Conservation (phyloP, 2,888 invertebrate genomes). For the Oegoconia quadripuncta region DNA sequence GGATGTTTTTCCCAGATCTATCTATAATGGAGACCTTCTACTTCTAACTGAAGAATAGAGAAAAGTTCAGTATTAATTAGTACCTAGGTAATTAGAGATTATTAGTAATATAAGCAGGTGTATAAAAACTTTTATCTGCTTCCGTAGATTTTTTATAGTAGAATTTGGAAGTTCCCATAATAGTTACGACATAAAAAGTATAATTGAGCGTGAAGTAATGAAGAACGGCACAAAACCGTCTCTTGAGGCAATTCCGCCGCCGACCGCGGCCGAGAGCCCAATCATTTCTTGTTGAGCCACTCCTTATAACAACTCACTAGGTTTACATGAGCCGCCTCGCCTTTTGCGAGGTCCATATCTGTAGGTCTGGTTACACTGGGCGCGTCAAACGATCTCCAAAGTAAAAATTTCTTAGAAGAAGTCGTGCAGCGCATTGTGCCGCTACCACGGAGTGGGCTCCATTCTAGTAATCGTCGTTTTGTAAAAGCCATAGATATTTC, state of each 20-base stretch:
- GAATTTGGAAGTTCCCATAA: too few species aligned
- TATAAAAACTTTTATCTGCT: not conserved
- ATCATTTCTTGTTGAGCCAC: not conserved
- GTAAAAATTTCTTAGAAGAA: conserved; percentile 2
- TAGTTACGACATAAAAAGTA: too few species aligned
- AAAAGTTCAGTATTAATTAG: too few species aligned
- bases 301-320: too few species aligned
- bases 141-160: too few species aligned
- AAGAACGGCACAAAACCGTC: not conserved
- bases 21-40: too few species aligned
- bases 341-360: too few species aligned
- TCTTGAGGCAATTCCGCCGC: not conserved
- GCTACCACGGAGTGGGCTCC: not conserved
- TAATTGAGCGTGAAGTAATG: not conserved
- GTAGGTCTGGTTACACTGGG: not conserved
- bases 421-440: conserved; percentile 3
- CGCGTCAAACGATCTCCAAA: not conserved
- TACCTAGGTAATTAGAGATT: too few species aligned
- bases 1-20: too few species aligned
- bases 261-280: not conserved
- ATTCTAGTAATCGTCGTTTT: conserved; percentile 7
- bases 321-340: too few species aligned
- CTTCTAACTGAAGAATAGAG: too few species aligned
- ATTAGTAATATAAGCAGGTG: too few species aligned
- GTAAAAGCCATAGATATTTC: conserved; percentile 3